Base-by-base conservation (phyloP, 2,797 vertebrate genomes). In the Periophthalmus magnuspinnatus region DNA sequence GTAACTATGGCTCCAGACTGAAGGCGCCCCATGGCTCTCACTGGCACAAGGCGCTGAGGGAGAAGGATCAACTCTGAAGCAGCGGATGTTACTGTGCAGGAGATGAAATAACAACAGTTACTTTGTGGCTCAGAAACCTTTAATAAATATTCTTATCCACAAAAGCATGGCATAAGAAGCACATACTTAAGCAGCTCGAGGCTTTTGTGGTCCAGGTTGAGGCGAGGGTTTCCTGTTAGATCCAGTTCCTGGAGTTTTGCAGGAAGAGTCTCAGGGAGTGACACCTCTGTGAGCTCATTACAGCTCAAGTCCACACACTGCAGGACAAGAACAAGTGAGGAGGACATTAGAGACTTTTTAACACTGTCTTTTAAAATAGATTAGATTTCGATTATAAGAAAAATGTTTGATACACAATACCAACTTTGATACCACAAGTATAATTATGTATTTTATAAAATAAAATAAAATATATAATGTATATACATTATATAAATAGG, bases 231-330 rank as follows among this genome's bases (percentile, higher is more conserved):
- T 78, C 97, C 97, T 22, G 96, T 98, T 71, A 99, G 93, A 86
- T 99, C 97, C 68, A 99, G 93, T 84, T 99, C 97, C 89, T 96
- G 97, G 1, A 99, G 93, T 82, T 96, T 97, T 0, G 93, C 92
- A 79, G 97, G 97, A 80, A 98, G 92, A 71, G 92, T 95, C 90
- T 98, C 97, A 3, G 96, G 96, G 71, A 99, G 88, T 0, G 93
- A 93, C 72, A 99, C 87, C 89, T 98, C 97, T 0, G 89, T 95
- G 78, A 99, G 89, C 82, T 99, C 97, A 32, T 99, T 99, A 88
- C 97, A 99, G 92, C 97, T 98, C 86, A 99, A 89, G 83, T 99
- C 97, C 36, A 99, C 95, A 16, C 96, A 97, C 97, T 92, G 79
- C 66, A n/a, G 24, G 16, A 34, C 33, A 6, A 67, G n/a, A 48